A percentile compares a stretch with the other conserved stretches of the same genome.
These are phyloP conservation scores for Hipposideros armiger DNA, from an alignment of 2,113 vertebrate genomes.

Conservation along the genomic window DNA sequence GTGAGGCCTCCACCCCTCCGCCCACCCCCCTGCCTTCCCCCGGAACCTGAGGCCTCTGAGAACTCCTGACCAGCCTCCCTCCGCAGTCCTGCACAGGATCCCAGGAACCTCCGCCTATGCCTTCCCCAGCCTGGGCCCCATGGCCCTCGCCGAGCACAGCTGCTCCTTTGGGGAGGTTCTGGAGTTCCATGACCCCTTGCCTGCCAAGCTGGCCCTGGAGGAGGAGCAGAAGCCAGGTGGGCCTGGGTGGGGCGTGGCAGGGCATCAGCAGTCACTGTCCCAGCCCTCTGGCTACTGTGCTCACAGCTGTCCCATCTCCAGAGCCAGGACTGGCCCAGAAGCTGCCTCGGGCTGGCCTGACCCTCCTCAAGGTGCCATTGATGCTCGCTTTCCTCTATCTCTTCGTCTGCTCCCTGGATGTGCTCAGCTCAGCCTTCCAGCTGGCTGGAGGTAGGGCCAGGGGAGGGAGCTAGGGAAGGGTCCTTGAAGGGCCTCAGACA, in stretches of 20 bases:
- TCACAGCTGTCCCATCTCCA: not conserved
- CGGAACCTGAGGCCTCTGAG: not conserved
- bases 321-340: slow-evolving; percentile 21
- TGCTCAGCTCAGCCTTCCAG: slow-evolving; percentile 97
- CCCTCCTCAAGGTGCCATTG: slow-evolving; percentile 91
- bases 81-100: slow-evolving; percentile 86
- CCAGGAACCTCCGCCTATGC: slow-evolving; percentile 82
- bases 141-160: slow-evolving; percentile 86
- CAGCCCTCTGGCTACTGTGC: not conserved
- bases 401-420: slow-evolving; percentile 96
- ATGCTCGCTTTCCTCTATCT: slow-evolving; percentile 94
- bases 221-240: slow-evolving; percentile 88
- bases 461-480: not conserved
- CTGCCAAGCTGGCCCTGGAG: slow-evolving; percentile 80
- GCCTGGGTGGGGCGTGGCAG: not conserved
- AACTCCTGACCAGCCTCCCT: slow-evolving; percentile 14
- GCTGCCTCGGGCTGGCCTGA: slow-evolving; percentile 63
- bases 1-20: not conserved
- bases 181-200: slow-evolving; percentile 80
- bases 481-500: not conserved
- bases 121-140: slow-evolving; percentile 78
- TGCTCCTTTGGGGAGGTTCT: slow-evolving; percentile 85
- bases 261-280: not conserved
- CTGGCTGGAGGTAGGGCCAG: slow-evolving; percentile 92
- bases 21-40: not conserved